A percentile compares a stretch with the other conserved stretches of the same genome.
These are phyloP conservation scores for Drosophila quadrilineata DNA, from an alignment of 1,140 invertebrate genomes.

Conservation along the genomic window DNA sequence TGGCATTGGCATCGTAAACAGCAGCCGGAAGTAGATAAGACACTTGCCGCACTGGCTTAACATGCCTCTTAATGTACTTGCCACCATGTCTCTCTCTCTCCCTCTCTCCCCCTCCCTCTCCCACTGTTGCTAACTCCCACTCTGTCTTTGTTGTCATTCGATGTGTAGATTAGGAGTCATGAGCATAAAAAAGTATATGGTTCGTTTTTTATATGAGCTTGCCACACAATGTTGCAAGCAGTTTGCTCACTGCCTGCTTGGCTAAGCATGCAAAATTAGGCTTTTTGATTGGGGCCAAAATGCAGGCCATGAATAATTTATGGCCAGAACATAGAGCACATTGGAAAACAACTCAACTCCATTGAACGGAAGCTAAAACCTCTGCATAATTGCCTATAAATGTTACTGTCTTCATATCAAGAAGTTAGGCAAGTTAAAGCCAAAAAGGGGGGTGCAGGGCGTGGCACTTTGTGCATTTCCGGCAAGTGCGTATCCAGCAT, in stretches of 20 bases:
- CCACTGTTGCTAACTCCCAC: neutral
- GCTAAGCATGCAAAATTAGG: slow-evolving; percentile 68
- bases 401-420: slow-evolving; percentile 61
- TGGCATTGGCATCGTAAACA: slow-evolving; percentile 72
- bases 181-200: slow-evolving; percentile 55
- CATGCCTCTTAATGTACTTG: slow-evolving; percentile 58
- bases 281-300: slow-evolving; percentile 57
- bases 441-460: too few relatives aligned
- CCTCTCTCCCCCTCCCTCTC: neutral
- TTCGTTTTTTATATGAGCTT: slow-evolving; percentile 26
- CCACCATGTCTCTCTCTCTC: neutral
- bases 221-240: slow-evolving; percentile 61
- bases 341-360: slow-evolving; percentile 38
- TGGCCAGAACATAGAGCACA: slow-evolving; percentile 40
- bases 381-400: slow-evolving; percentile 71
- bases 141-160: too few relatives aligned
- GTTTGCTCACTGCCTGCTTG: slow-evolving; percentile 33
- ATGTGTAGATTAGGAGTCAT: slow-evolving; percentile 47
- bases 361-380: slow-evolving; percentile 42
- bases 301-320: slow-evolving; percentile 75
- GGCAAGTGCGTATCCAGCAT: slow-evolving; percentile 51
- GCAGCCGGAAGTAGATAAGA: slow-evolving; percentile 73
- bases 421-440: too few relatives aligned
- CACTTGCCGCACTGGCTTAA: slow-evolving; percentile 70
- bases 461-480: slow-evolving; percentile 69